Evolutionary conservation across 2,113 vertebrate genomes (phyloP).

Genomic region (Sapayoa aenigma): DNA sequence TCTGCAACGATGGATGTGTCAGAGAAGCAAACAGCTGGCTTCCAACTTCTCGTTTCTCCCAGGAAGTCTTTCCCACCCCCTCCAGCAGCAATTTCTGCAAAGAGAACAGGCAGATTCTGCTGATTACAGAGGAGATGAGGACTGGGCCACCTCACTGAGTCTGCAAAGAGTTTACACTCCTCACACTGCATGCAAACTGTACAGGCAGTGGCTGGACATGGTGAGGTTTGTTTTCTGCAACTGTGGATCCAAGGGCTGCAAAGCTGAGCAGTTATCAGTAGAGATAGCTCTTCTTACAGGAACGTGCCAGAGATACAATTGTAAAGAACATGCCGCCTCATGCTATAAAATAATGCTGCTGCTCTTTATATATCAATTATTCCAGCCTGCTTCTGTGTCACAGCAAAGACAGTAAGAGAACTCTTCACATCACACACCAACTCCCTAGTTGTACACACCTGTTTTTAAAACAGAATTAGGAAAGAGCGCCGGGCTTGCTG

Average conservation of each 20-base stretch:
- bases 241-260: background rate
- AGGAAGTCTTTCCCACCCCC: background rate
- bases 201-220: background rate
- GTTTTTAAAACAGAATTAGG: background rate
- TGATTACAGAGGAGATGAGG: background rate
- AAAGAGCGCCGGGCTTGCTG: background rate
- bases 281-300: background rate
- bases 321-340: background rate
- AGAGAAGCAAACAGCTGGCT: background rate
- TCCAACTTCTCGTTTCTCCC: background rate
- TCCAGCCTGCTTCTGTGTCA: background rate
- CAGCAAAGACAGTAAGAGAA: background rate
- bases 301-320: background rate
- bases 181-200: rapidly evolving
- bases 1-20: rapidly evolving
- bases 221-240: background rate
- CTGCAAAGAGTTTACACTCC: background rate
- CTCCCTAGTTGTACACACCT: background rate
- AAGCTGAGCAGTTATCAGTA: rapidly evolving
- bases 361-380: background rate
- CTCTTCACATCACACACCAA: background rate
- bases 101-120: background rate
- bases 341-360: background rate
- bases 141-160: background rate
- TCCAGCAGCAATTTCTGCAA: background rate